phyloP scores from a whole-genome alignment of 2,797 vertebrate species.

The Anas bernieri region DNA sequence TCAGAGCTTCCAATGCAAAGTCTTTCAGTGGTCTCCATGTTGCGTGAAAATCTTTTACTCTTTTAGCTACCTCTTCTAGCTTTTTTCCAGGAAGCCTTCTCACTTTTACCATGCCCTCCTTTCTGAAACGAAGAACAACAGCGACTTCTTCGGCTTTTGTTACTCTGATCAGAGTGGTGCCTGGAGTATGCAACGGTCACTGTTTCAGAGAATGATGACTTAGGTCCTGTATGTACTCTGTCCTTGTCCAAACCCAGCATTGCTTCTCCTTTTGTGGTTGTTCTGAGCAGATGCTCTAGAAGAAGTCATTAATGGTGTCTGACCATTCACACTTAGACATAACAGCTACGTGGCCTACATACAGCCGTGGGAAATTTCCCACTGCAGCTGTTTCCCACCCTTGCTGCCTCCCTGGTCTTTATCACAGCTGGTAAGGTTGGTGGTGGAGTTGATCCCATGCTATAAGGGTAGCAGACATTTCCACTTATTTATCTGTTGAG shows the following conservation, averaged over 20 bases:
- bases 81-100: not conserved
- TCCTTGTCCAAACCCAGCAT: not conserved
- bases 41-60: not conserved
- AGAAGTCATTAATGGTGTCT: not conserved
- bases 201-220: not conserved
- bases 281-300: not conserved
- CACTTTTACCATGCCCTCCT: not conserved
- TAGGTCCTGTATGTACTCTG: not conserved
- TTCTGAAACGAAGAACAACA: not conserved
- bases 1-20: not conserved
- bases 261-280: not conserved
- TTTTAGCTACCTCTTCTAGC: not conserved
- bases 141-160: not conserved
- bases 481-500: not conserved
- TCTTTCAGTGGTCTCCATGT: not conserved
- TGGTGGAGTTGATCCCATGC: not conserved
- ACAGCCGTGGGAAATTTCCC: accelerated
- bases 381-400: not conserved
- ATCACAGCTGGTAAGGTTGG: not conserved
- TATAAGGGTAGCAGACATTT: not conserved
- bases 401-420: not conserved
- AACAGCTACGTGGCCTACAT: not conserved
- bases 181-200: not conserved
- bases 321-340: not conserved
- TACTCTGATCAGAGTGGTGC: not conserved